A percentile compares a stretch with the other conserved stretches of the same genome.
These are phyloP conservation scores for Girardinus metallicus DNA, from an alignment of 2,797 vertebrate genomes.

Conservation along the genomic window DNA sequence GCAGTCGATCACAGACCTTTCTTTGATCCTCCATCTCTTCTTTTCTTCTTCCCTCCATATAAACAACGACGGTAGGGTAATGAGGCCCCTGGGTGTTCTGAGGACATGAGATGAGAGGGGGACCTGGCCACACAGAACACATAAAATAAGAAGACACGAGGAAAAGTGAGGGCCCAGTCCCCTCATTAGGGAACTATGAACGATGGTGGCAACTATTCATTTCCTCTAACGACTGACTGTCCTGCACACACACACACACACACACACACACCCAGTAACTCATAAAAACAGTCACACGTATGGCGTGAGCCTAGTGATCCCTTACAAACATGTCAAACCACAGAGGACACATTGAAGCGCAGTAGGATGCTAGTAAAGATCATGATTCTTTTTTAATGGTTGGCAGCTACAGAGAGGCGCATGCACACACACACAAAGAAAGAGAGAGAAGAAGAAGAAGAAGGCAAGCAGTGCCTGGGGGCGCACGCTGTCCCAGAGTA, in stretches of 20 bases:
- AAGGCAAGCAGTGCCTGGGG: conserved; percentile 35
- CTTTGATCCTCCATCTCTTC: conserved; percentile 61
- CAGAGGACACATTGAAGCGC: conserved; percentile 53
- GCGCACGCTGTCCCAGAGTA: conserved; percentile 6
- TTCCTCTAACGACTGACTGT: conserved; percentile 62
- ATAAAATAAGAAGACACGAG: conserved; percentile 58
- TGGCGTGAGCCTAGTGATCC: conserved; percentile 22
- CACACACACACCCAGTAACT: conserved; percentile 5
- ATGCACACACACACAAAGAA: conserved; percentile 2
- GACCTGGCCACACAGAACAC: conserved; percentile 67
- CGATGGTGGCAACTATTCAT: conserved; percentile 64
- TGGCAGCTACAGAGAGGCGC: conserved; percentile 12
- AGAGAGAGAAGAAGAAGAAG: conserved; percentile 16
- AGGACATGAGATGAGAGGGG: conserved; percentile 69
- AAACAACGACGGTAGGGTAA: conserved; percentile 75
- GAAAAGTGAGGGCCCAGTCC: conserved; percentile 50
- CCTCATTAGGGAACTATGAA: conserved; percentile 75
- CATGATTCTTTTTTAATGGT: conserved; percentile 55
- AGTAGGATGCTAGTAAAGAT: conserved; percentile 31
- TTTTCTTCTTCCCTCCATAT: conserved; percentile 65
- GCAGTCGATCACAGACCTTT: conserved; percentile 63
- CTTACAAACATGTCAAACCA: conserved; percentile 51
- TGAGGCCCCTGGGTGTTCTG: conserved; percentile 72
- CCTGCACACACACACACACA: conserved; percentile 5
- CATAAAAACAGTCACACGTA: conserved; percentile 44